Conservation (phyloP, 2,797 vertebrate species). For the Ctenopoma kingsleyae region DNA sequence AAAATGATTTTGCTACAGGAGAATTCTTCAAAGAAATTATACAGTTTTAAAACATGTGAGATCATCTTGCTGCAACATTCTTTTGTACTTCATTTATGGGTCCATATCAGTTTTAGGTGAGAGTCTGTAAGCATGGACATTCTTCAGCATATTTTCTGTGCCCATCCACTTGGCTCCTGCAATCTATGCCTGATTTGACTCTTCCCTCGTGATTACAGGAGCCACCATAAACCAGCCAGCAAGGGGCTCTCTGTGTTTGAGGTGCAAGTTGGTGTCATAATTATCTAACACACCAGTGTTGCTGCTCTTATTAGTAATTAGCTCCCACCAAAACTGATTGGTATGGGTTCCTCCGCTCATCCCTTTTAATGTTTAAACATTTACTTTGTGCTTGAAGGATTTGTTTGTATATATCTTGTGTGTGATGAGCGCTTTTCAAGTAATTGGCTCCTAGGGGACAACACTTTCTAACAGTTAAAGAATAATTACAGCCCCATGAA, state of each 20-base stretch:
- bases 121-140: conserved; percentile 10
- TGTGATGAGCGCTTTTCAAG: conserved; percentile 97
- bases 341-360: conserved; percentile 92
- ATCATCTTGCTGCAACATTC: neutral
- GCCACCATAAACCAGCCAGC: conserved; percentile 86
- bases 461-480: conserved; percentile 96
- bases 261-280: conserved; percentile 90
- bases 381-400: conserved; percentile 99
- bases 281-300: conserved; percentile 94
- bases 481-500: conserved; percentile 98
- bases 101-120: conserved; percentile 2
- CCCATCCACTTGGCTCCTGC: conserved; percentile 33
- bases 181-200: conserved; percentile 68
- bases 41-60: neutral
- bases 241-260: conserved; percentile 79
- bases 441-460: conserved; percentile 99
- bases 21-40: neutral
- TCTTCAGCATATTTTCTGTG: conserved; percentile 28
- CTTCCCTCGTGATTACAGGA: conserved; percentile 79
- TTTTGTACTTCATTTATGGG: conserved; percentile 4
- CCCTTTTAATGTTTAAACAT: conserved; percentile 98
- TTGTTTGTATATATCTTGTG: conserved; percentile 98
- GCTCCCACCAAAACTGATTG: conserved; percentile 92
- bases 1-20: neutral
- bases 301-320: conserved; percentile 98